phyloP scores from a whole-genome alignment of 2,113 vertebrate species.

The Rallus limicola region DNA sequence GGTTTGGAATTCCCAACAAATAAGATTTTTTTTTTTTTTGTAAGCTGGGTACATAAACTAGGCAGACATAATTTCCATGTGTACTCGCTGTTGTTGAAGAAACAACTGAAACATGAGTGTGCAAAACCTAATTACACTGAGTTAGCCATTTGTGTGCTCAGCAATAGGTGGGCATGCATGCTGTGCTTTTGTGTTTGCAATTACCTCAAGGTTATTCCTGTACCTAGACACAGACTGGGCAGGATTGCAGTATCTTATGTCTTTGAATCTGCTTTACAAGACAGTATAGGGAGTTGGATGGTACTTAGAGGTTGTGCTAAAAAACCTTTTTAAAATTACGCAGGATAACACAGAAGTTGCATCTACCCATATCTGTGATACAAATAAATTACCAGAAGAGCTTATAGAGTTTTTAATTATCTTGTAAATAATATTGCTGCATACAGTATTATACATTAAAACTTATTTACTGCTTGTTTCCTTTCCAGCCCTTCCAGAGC shows the following conservation, averaged over 20 bases:
- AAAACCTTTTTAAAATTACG: background rate
- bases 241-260: accelerated
- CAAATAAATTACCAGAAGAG: background rate
- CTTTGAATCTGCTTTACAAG: background rate
- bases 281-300: background rate
- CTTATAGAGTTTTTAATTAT: background rate
- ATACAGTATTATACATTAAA: background rate
- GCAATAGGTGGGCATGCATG: background rate
- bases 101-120: background rate
- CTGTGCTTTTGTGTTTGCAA: background rate
- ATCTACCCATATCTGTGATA: background rate
- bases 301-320: background rate
- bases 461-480: background rate
- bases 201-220: background rate
- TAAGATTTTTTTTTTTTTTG: background rate
- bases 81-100: background rate
- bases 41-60: background rate
- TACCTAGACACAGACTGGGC: background rate
- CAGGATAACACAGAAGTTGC: background rate
- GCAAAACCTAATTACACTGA: background rate
- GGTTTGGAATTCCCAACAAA: background rate
- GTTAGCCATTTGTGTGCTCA: background rate
- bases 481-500: background rate
- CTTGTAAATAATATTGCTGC: background rate
- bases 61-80: background rate